These are phyloP conservation scores for Charaxes varanes DNA, from an alignment of 1,140 invertebrate genomes.

Conservation along the genomic window DNA sequence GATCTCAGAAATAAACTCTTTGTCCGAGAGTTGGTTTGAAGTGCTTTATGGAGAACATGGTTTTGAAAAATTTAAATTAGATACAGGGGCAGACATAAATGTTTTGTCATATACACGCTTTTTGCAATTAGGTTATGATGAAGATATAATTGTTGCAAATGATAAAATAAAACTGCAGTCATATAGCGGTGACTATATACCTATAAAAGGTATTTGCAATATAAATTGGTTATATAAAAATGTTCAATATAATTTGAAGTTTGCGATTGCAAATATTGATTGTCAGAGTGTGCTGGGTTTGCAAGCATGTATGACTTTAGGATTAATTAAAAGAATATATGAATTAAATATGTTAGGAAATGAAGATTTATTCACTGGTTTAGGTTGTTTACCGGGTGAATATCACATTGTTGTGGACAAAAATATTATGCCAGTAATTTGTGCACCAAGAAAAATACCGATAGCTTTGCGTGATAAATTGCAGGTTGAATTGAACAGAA, in stretches of 20 bases:
- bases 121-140: constrained; percentile 13
- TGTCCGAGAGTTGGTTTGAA: constrained; percentile 3
- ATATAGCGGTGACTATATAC: constrained; percentile 18
- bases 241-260: constrained; percentile 10
- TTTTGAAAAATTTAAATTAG: constrained; percentile 20
- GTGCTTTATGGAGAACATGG: background rate
- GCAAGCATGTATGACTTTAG: background rate
- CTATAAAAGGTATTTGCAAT: constrained; percentile 18
- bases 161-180: constrained; percentile 19
- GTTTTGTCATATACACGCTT: constrained; percentile 14
- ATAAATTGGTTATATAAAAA: constrained; percentile 18
- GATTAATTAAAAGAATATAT: constrained; percentile 13
- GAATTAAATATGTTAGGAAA: constrained; percentile 8
- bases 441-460: constrained; percentile 22
- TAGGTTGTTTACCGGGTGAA: constrained; percentile 24
- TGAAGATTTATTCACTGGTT: constrained; percentile 22
- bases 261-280: constrained; percentile 13
- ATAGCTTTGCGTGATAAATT: constrained; percentile 17
- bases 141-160: too few species aligned
- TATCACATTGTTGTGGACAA: constrained; percentile 24
- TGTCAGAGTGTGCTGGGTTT: constrained; percentile 7
- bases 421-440: constrained; percentile 13
- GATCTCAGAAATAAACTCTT: too few species aligned
- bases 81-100: constrained; percentile 20
- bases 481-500: constrained; percentile 17